Percentiles rank a stretch among this genome's conserved stretches.
phyloP scores from a whole-genome alignment of 2,888 invertebrate genomes.

The Nematopogon swammerdamellus region DNA sequence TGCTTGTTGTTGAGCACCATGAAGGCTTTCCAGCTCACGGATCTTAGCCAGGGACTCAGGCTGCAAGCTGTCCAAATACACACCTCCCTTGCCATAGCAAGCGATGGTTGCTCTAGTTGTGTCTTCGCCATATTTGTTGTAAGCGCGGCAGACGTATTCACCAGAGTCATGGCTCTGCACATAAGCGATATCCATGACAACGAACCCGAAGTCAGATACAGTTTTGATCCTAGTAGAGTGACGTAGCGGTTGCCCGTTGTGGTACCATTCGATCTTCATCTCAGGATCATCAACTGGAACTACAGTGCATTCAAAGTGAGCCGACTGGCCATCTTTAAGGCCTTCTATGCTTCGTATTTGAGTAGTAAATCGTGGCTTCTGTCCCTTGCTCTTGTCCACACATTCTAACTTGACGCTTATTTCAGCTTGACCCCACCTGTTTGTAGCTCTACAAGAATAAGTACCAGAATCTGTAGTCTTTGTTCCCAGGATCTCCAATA shows the following conservation, averaged over 20 bases:
- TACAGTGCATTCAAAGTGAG: constrained; percentile 93
- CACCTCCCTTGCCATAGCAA: constrained; percentile 81
- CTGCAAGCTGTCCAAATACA: constrained; percentile 85
- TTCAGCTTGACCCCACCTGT: constrained; percentile 86
- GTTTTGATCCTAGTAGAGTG: constrained; percentile 90
- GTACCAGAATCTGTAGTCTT: constrained; percentile 90
- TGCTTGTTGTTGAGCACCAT: constrained; percentile 63
- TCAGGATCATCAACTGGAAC: constrained; percentile 93
- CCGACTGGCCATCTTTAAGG: constrained; percentile 89
- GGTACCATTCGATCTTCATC: constrained; percentile 95
- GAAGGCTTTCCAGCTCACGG: constrained; percentile 75
- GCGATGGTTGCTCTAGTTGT: constrained; percentile 81
- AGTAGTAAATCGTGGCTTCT: constrained; percentile 84
- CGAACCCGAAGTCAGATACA: constrained; percentile 93
- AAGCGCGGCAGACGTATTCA: constrained; percentile 89
- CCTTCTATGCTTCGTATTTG: constrained; percentile 81
- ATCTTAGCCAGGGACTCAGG: constrained; percentile 88
- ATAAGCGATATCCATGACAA: constrained; percentile 91
- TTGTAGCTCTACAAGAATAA: constrained; percentile 85
- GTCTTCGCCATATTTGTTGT: constrained; percentile 89
- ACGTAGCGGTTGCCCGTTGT: constrained; percentile 85
- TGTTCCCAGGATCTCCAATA: constrained; percentile 92
- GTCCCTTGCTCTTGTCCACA: constrained; percentile 79
- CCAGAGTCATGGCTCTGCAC: constrained; percentile 91
- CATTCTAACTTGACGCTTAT: constrained; percentile 80